Evolutionary conservation across 2,888 invertebrate genomes (phyloP), one percentile per base, ranked within the genome.

Genomic region (Macrophya annulata): DNA sequence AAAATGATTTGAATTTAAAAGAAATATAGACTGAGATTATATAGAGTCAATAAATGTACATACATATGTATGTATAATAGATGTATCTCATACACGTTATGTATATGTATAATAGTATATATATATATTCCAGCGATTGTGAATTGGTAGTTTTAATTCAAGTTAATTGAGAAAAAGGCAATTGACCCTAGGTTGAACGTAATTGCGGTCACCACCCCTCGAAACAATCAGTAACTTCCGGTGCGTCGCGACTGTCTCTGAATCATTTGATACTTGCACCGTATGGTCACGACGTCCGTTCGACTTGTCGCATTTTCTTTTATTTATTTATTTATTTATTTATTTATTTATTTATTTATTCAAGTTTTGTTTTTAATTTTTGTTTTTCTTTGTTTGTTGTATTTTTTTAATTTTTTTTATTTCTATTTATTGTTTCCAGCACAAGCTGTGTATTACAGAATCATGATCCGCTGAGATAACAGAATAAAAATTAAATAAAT

Each of bases 201-300:
- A 87, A 89, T 88, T 87, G 89, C 90, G 92, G 91, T 92, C 92
- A 91, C 91, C 91, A 92, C 89, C 91, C 92, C 88, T 91, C 88
- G 88, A 85, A 92, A 92, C 91, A 92, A 92, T 92, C 92, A 91
- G 91, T 90, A 89, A 89, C 90, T 92, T 92, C 92, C 92, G 92
- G 91, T 88, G 88, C 89, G 90, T 89, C 89, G 90, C 88, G 91
- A 88, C 90, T 86, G 87, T 84, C 87, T 88, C 87, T 92, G 92
- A 92, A 91, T 92, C 92, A 92, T 90, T 91, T 91, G 91, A 92
- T 92, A 92, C 88, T 43, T 17, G 15, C 17, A 68, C 65, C 31
- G 15, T 25, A 15, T 12, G 21, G 21, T 59, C 59, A 59, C 59
- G 21, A 62, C 62, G 62, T 62, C 10, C 62, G 62, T 62, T 62